Percentiles rank a stretch among this genome's conserved stretches.
phyloP scores from a whole-genome alignment of 2,113 vertebrate genomes.

The Cinclus cinclus region DNA sequence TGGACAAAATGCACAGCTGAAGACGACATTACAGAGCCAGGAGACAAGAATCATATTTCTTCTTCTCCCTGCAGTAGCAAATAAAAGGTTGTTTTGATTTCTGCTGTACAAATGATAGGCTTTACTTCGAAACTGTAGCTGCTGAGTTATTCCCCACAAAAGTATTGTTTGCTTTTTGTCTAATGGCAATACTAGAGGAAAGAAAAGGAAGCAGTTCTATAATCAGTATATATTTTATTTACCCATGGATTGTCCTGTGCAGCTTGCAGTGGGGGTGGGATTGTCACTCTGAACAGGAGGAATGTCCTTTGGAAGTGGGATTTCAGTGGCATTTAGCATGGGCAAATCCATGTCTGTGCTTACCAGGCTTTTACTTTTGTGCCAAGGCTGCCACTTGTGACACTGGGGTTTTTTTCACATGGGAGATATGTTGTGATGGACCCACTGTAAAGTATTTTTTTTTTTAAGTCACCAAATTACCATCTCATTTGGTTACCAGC shows the following conservation, averaged over 20 bases:
- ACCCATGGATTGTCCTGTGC: background rate
- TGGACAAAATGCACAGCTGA: slow-evolving; percentile 33
- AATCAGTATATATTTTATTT: slow-evolving; percentile 41
- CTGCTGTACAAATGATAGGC: slow-evolving; percentile 71
- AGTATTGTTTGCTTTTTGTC: slow-evolving; percentile 32
- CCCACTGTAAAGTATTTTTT: background rate
- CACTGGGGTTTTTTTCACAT: background rate
- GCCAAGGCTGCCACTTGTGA: background rate
- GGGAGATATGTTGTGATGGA: background rate
- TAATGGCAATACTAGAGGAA: background rate
- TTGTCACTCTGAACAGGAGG: background rate
- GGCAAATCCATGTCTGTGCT: background rate
- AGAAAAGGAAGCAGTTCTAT: background rate
- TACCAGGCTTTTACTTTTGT: background rate
- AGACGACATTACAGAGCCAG: slow-evolving; percentile 49
- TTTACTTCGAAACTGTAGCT: slow-evolving; percentile 58
- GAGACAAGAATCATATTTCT: slow-evolving; percentile 71
- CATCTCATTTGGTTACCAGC: background rate
- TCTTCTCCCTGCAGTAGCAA: slow-evolving; percentile 70
- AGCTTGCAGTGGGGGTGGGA: slow-evolving; percentile 9
- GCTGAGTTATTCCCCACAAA: slow-evolving; percentile 21
- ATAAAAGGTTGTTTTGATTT: slow-evolving; percentile 75
- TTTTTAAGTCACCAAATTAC: background rate
- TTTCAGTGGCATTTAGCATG: background rate
- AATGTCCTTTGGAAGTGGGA: background rate